Percentiles rank a stretch among this genome's conserved stretches.
phyloP scores from a whole-genome alignment of 2,113 vertebrate species.

The Centropus bengalensis region DNA sequence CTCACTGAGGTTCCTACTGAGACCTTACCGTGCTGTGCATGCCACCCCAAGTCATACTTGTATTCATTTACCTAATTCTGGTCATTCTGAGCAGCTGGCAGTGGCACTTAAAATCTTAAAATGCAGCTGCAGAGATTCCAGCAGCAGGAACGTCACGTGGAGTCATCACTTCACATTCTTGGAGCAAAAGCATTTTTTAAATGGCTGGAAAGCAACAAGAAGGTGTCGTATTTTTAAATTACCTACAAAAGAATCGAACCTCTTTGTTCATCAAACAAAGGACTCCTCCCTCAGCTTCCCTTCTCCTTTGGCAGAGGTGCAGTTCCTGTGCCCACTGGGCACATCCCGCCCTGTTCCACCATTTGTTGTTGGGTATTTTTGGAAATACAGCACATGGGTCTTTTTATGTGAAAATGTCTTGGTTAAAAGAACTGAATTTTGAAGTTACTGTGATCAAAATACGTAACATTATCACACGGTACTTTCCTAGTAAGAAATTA shows the following conservation, averaged over 20 bases:
- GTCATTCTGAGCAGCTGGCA: not conserved
- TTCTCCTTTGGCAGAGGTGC: not conserved
- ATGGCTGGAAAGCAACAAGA: not conserved
- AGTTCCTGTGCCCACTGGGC: not conserved
- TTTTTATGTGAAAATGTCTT: not conserved
- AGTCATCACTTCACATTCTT: not conserved
- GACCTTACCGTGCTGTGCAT: not conserved
- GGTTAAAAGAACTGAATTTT: not conserved
- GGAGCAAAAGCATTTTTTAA: not conserved
- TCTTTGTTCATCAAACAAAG: not conserved
- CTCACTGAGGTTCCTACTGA: not conserved
- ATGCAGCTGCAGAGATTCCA: not conserved
- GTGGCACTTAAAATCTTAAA: not conserved
- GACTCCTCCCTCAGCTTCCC: not conserved
- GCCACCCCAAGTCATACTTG: not conserved
- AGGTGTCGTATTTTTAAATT: constrained; percentile 4
- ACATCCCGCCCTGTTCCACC: not conserved
- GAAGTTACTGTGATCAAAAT: not conserved
- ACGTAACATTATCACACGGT: not conserved
- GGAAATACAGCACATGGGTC: not conserved
- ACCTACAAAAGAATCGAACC: not conserved
- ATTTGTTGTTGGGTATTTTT: not conserved
- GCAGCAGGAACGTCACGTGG: not conserved
- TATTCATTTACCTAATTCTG: not conserved
- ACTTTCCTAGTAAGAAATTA: not conserved